These are phyloP conservation scores for Eriosoma lanigerum DNA, from an alignment of 1,140 invertebrate genomes.

Conservation along the genomic window DNA sequence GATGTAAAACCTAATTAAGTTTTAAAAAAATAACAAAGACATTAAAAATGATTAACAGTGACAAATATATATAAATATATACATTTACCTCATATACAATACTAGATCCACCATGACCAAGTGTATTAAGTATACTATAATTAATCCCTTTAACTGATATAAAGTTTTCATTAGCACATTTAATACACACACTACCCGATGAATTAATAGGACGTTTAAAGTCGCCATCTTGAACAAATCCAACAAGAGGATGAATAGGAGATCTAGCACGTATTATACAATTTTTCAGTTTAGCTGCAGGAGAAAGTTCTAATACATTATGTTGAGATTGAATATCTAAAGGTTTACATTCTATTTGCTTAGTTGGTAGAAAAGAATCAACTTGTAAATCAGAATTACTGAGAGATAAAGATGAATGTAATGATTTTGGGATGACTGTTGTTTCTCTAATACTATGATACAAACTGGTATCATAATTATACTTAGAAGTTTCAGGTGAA, in stretches of 20 bases:
- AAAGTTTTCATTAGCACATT: conserved; percentile 35
- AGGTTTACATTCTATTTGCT: conserved; percentile 11
- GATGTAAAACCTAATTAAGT: conserved; percentile 54
- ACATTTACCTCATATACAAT: conserved; percentile 55
- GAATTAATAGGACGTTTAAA: conserved; percentile 39
- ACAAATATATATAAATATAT: conserved; percentile 3
- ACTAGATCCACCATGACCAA: conserved; percentile 56
- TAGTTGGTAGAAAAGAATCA: conserved; percentile 23
- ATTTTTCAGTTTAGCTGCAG: conserved; percentile 36
- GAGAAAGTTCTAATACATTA: conserved; percentile 15
- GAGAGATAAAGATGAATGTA: conserved; percentile 12
- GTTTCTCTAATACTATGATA: conserved; percentile 49
- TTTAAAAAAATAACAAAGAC: conserved; percentile 25
- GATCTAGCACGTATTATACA: conserved; percentile 40
- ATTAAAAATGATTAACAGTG: background rate
- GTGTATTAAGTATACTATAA: conserved; percentile 55
- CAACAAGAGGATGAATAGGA: conserved; percentile 29
- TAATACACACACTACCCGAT: conserved; percentile 16
- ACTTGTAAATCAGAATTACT: background rate
- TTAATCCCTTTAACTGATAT: conserved; percentile 53
- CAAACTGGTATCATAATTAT: conserved; percentile 42
- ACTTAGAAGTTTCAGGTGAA: conserved; percentile 41
- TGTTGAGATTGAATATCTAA: background rate
- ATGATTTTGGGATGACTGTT: conserved; percentile 10
- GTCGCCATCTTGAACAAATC: conserved; percentile 45